Conservation (phyloP, 1,140 invertebrate genomes). For the Drosophila athabasca region DNA sequence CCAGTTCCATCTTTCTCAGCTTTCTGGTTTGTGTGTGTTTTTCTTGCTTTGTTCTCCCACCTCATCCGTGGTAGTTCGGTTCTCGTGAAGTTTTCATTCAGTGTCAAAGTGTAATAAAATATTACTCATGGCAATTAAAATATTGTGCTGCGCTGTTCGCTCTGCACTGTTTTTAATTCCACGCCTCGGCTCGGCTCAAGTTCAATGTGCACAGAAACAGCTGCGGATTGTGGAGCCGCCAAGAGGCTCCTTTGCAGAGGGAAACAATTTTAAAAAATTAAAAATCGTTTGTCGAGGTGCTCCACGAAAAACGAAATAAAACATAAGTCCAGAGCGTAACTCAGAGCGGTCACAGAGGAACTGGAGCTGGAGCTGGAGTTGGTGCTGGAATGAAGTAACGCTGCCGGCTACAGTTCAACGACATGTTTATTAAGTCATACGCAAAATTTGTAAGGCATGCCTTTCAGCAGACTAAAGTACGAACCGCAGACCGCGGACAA, state of each 20-base stretch:
- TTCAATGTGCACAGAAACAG: slow-evolving; percentile 69
- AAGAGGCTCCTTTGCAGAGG: slow-evolving; percentile 3
- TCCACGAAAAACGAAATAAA: slow-evolving; percentile 38
- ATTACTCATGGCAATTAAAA: slow-evolving; percentile 82
- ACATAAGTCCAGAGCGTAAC: slow-evolving; percentile 33
- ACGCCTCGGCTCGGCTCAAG: slow-evolving; percentile 62
- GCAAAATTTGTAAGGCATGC: slow-evolving; percentile 66
- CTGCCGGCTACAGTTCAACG: slow-evolving; percentile 78
- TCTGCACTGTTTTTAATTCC: slow-evolving; percentile 57
- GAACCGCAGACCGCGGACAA: background rate
- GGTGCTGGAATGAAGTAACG: background rate
- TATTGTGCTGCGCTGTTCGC: slow-evolving; percentile 64
- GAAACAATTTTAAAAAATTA: slow-evolving; percentile 73
- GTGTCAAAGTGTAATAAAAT: slow-evolving; percentile 83
- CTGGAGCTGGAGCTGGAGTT: background rate
- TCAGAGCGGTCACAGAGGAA: slow-evolving; percentile 2
- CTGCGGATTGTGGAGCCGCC: slow-evolving; percentile 1
- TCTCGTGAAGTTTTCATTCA: slow-evolving; percentile 78
- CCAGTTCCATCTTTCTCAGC: background rate
- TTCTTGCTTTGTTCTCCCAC: slow-evolving; percentile 6
- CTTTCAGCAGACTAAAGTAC: slow-evolving; percentile 2
- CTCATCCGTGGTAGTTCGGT: slow-evolving; percentile 12
- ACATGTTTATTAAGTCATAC: slow-evolving; percentile 83
- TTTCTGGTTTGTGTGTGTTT: slow-evolving; percentile 1
- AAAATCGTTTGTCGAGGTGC: slow-evolving; percentile 76